Conservation (phyloP, 2,888 invertebrate species). For the Trissoscelio sp. region DNA sequence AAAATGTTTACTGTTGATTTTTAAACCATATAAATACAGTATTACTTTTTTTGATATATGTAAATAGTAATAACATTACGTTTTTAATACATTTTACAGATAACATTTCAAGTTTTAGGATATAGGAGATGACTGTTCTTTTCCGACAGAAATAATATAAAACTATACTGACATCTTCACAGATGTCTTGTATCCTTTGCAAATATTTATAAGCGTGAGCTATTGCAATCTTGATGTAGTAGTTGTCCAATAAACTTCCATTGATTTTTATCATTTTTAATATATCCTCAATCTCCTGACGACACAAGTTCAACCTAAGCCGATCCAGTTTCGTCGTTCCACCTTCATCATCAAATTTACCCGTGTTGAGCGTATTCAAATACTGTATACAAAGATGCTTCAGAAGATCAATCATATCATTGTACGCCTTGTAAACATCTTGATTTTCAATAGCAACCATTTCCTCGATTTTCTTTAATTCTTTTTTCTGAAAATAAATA, state of each 20-base stretch:
- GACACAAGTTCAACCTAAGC: slow-evolving; percentile 78
- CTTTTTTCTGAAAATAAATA: slow-evolving; percentile 77
- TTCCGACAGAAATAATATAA: too few relatives aligned
- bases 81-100: too few relatives aligned
- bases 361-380: slow-evolving; percentile 79
- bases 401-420: slow-evolving; percentile 75
- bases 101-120: too few relatives aligned
- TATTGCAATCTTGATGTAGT: slow-evolving; percentile 79
- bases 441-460: slow-evolving; percentile 77
- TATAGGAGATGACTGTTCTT: too few relatives aligned
- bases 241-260: slow-evolving; percentile 77
- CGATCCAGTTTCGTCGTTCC: slow-evolving; percentile 79
- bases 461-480: slow-evolving; percentile 81
- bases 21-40: too few relatives aligned
- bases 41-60: too few relatives aligned
- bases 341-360: slow-evolving; percentile 74
- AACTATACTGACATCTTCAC: slow-evolving; percentile 83
- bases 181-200: slow-evolving; percentile 81
- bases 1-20: not conserved
- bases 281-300: slow-evolving; percentile 75
- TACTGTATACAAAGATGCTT: slow-evolving; percentile 80
- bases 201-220: slow-evolving; percentile 82
- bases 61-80: too few relatives aligned
- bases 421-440: slow-evolving; percentile 77
- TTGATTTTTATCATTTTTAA: slow-evolving; percentile 77